Conservation (phyloP, 2,113 vertebrate genomes). For the Sebastes fasciatus region DNA sequence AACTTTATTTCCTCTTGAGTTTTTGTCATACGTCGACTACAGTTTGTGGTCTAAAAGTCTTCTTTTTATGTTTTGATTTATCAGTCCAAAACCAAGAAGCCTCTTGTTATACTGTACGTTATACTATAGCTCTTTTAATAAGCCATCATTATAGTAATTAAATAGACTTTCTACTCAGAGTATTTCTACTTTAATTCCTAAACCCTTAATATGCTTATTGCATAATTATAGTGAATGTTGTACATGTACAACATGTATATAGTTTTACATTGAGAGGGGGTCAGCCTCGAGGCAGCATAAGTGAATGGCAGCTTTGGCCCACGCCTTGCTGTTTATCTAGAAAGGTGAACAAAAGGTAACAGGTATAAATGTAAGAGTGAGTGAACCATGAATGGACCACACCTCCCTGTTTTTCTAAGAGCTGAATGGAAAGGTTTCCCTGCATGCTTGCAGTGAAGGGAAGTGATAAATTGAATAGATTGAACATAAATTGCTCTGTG, state of each 20-base stretch:
- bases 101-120: neutral
- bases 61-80: conserved; percentile 14
- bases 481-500: conserved; percentile 18
- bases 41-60: neutral
- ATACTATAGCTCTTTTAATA: neutral
- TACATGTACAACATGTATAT: neutral
- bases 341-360: conserved; percentile 54
- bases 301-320: conserved; percentile 37
- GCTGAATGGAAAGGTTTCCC: conserved; percentile 39
- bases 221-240: conserved; percentile 2
- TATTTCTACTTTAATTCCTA: neutral
- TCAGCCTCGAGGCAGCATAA: conserved; percentile 18
- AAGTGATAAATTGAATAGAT: conserved; percentile 39
- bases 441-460: neutral
- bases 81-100: neutral
- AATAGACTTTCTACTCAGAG: neutral
- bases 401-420: conserved; percentile 43
- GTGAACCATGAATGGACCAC: conserved; percentile 61
- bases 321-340: conserved; percentile 55
- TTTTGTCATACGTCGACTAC: neutral
- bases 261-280: neutral
- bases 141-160: neutral
- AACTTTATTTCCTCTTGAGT: conserved; percentile 5
- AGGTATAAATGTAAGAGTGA: conserved; percentile 55
- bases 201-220: neutral